These are phyloP conservation scores for Leptinotarsa tumamoca DNA, from an alignment of 2,888 invertebrate species.

Conservation along the genomic window DNA sequence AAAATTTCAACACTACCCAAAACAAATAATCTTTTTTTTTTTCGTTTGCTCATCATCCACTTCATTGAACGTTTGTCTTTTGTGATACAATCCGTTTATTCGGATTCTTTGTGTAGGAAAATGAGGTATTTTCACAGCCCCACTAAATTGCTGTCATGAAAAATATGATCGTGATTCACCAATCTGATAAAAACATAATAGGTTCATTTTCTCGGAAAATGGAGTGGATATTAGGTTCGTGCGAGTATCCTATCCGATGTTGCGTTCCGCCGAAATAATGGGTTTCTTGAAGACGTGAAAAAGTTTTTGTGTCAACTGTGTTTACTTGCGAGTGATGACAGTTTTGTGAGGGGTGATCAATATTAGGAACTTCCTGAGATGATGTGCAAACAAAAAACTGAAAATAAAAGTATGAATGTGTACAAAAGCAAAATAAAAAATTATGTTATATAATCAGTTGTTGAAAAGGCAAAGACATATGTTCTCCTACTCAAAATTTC, in stretches of 20 bases:
- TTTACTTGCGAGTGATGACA: neutral
- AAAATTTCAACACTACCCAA: neutral
- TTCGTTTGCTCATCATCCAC: no score
- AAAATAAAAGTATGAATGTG: no score
- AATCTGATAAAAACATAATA: conserved; percentile 36
- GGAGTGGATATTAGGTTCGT: conserved; percentile 39
- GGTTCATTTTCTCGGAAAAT: conserved; percentile 39
- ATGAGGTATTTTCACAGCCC: conserved; percentile 17
- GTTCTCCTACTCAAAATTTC: no score
- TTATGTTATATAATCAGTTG: no score
- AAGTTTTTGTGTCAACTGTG: neutral
- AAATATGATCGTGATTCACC: conserved; percentile 38
- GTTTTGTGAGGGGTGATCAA: neutral
- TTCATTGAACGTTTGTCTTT: neutral
- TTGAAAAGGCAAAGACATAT: no score
- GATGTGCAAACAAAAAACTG: no score
- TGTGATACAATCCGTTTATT: neutral
- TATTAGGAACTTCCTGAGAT: neutral
- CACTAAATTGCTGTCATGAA: conserved; percentile 37
- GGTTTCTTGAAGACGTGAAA: conserved; percentile 11
- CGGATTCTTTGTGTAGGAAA: conserved; percentile 18
- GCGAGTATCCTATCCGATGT: conserved; percentile 8
- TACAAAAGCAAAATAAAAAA: no score
- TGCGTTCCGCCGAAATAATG: conserved; percentile 20
- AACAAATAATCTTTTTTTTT: no score